Base-by-base conservation (phyloP, 1,140 invertebrate species). In the Stratiolaelaps scimitus region DNA sequence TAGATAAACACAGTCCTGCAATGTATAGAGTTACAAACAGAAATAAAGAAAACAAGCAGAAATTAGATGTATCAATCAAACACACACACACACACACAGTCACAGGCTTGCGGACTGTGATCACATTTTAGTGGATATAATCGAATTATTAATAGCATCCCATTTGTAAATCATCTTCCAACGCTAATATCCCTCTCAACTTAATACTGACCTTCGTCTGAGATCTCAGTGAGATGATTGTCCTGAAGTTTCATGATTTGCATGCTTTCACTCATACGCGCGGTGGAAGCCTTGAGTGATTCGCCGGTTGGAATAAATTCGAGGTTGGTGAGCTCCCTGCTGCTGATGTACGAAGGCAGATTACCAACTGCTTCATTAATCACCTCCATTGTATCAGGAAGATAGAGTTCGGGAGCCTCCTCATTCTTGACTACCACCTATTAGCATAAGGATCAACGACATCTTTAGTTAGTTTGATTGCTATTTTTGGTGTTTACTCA, bases 161-260 rank as follows among this genome's bases (percentile, higher is more conserved):
- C n/a, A n/a, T n/a, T n/a, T n/a, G n/a, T n/a, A n/a, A n/a, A n/a
- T n/a, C n/a, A n/a, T n/a, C n/a, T n/a, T n/a, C n/a, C n/a, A n/a
- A n/a, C n/a, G n/a, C n/a, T n/a, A n/a, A n/a, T n/a, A n/a, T n/a
- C n/a, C n/a, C 5, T 28, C 7, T 20, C 47, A 7, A 48, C 7
- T 26, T 17, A 60, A 26, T 29, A 26, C 47, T 60, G 2, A 60
- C 53, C 53, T 70, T 85, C 79, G 78, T 97, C 93, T 45, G 81
- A 81, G 83, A 93, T 90, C 78, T 91, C 86, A 70, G 88, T 81
- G 64, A 91, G 78, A 71, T 89, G 84, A 66, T 81, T 81, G 74
- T 95, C 90, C 75, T 93, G 90, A 40, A 93, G 80, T 30, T 83
- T 67, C 15, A 34, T 17, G 10, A 26, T 26, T 2, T 60, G 15